Evolutionary conservation across 2,888 invertebrate genomes (phyloP).

Genomic region (Ceramica pisi): DNA sequence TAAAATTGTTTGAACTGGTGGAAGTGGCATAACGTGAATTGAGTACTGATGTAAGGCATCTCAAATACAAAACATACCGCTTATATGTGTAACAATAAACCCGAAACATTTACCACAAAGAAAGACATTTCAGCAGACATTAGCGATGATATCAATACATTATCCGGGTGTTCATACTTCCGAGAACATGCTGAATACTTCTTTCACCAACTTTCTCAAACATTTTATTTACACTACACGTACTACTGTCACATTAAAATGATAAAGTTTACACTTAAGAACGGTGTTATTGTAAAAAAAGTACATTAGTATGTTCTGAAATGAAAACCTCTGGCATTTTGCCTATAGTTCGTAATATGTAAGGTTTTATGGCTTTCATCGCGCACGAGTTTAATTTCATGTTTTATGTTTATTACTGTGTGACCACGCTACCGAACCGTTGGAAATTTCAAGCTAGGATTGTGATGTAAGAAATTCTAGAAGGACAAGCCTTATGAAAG

Average conservation of each 20-base stretch:
- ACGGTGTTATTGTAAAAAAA: conserved; percentile 33
- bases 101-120: conserved; percentile 36
- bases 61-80: not conserved
- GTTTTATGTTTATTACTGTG: conserved; percentile 64
- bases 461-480: not conserved
- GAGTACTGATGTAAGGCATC: not conserved
- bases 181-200: conserved; percentile 20
- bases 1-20: not conserved
- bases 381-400: conserved; percentile 65
- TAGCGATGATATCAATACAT: conserved; percentile 52
- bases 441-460: conserved; percentile 44
- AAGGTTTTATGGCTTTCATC: conserved; percentile 64
- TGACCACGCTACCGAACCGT: conserved; percentile 50
- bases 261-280: conserved; percentile 55
- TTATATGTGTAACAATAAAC: conserved; percentile 15
- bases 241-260: conserved; percentile 53
- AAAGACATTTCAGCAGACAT: conserved; percentile 24
- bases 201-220: conserved; percentile 30
- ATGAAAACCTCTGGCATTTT: conserved; percentile 64
- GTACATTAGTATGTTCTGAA: conserved; percentile 40
- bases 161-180: conserved; percentile 33
- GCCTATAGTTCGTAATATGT: conserved; percentile 64
- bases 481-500: not conserved
- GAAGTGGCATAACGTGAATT: not conserved
- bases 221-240: conserved; percentile 45